Evolutionary conservation across 2,113 vertebrate species (phyloP).

Genomic region (Acanthisitta chloris): DNA sequence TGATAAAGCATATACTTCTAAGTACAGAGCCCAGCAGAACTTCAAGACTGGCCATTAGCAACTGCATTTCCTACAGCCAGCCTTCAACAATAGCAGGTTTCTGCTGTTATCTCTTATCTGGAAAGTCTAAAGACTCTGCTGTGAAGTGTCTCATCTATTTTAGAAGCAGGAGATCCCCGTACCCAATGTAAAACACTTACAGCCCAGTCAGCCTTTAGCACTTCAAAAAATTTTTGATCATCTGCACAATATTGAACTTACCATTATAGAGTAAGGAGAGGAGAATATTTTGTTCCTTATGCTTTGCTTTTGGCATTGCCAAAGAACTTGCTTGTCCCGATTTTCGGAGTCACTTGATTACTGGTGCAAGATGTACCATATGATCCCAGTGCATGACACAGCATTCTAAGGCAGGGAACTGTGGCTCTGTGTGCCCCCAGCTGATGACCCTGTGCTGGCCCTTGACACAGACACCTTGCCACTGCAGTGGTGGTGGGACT

Average conservation of each 20-base stretch:
- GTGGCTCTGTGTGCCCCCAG: neutral
- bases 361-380: neutral
- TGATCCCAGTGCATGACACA: neutral
- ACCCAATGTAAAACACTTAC: neutral
- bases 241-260: neutral
- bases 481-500: rapidly evolving
- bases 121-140: neutral
- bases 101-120: neutral
- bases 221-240: neutral
- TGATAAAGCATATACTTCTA: neutral
- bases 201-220: neutral
- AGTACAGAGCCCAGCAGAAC: neutral
- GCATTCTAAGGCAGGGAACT: neutral
- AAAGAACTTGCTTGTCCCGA: neutral
- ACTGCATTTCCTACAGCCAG: neutral
- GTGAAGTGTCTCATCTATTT: neutral
- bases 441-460: neutral
- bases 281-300: neutral
- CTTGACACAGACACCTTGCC: neutral
- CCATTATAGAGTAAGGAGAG: neutral
- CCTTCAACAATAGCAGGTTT: neutral
- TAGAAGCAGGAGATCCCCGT: neutral
- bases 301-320: neutral
- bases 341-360: neutral
- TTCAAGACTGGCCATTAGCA: neutral